Percentiles rank a stretch among this genome's conserved stretches.
phyloP scores from a whole-genome alignment of 1,140 invertebrate genomes.

The Apis laboriosa region DNA sequence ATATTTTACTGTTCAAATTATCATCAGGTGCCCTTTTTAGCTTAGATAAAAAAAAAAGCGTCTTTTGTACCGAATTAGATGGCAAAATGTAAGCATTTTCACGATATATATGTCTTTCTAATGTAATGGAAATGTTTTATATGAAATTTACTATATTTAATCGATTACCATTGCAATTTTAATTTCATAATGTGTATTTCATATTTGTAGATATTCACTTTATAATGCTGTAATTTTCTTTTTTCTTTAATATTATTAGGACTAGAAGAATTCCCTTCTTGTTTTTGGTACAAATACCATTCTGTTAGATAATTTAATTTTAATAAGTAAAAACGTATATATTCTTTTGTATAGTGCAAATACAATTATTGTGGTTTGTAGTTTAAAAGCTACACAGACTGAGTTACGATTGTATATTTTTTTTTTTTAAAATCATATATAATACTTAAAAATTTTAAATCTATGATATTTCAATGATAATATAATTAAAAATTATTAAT shows the following conservation, averaged over 20 bases:
- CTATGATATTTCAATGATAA: constrained; percentile 2
- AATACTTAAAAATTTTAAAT: background rate
- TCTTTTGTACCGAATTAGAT: constrained; percentile 48
- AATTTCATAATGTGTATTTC: constrained; percentile 37
- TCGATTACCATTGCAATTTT: constrained; percentile 42
- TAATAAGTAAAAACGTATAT: constrained; percentile 34
- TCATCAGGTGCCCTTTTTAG: constrained; percentile 47
- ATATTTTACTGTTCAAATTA: constrained; percentile 52
- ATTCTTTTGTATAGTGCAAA: constrained; percentile 40
- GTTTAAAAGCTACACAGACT: constrained; percentile 48
- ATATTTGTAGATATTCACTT: constrained; percentile 41
- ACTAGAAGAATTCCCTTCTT: constrained; percentile 38
- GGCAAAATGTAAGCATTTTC: constrained; percentile 43
- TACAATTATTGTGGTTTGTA: constrained; percentile 41
- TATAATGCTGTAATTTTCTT: constrained; percentile 10
- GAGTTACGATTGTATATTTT: constrained; percentile 53
- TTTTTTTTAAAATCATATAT: constrained; percentile 28
- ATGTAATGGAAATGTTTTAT: constrained; percentile 38
- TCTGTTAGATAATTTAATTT: constrained; percentile 42
- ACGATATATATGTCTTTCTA: constrained; percentile 40
- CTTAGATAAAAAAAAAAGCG: constrained; percentile 24
- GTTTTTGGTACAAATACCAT: constrained; percentile 44
- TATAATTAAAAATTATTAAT: background rate
- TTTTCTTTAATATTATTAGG: constrained; percentile 26
- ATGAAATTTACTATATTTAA: constrained; percentile 44